Percentiles rank a stretch among this genome's conserved stretches.
Evolutionary conservation across 2,113 vertebrate species (phyloP).

Genomic region (Myrmophylax atrothorax): DNA sequence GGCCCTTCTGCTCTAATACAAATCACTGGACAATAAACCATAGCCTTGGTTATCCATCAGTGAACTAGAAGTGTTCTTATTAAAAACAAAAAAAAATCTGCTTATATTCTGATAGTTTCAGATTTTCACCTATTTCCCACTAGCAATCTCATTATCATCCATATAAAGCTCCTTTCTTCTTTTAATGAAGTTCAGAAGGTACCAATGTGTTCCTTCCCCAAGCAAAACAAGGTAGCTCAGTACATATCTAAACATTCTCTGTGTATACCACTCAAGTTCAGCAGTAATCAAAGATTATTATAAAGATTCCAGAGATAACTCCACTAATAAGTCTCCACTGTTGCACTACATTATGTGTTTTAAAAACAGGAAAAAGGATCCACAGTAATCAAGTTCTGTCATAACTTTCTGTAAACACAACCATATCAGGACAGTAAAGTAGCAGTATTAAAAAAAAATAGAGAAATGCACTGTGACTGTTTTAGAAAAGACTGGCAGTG

Average conservation of each 20-base stretch:
- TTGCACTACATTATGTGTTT: conserved; percentile 56
- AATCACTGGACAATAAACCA: background rate
- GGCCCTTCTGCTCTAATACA: background rate
- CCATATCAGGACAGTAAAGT: background rate
- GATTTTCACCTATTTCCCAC: background rate
- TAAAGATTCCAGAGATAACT: conserved; percentile 47
- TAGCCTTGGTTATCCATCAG: background rate
- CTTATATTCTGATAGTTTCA: background rate
- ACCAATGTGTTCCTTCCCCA: background rate
- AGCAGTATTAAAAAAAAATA: background rate
- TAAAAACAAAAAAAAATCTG: background rate
- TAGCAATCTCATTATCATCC: background rate
- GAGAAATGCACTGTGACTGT: accelerated
- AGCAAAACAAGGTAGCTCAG: background rate
- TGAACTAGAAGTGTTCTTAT: background rate
- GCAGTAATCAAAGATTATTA: conserved; percentile 35
- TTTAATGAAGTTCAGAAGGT: background rate
- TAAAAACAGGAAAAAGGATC: background rate
- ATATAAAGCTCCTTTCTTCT: background rate
- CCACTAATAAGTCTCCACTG: background rate
- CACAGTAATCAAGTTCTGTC: background rate
- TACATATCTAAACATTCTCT: background rate
- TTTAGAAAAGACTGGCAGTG: background rate
- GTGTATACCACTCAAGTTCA: background rate
- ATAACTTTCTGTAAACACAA: background rate